These are phyloP conservation scores for Erythrolamprus reginae DNA, from an alignment of 2,113 vertebrate species.

Conservation along the genomic window DNA sequence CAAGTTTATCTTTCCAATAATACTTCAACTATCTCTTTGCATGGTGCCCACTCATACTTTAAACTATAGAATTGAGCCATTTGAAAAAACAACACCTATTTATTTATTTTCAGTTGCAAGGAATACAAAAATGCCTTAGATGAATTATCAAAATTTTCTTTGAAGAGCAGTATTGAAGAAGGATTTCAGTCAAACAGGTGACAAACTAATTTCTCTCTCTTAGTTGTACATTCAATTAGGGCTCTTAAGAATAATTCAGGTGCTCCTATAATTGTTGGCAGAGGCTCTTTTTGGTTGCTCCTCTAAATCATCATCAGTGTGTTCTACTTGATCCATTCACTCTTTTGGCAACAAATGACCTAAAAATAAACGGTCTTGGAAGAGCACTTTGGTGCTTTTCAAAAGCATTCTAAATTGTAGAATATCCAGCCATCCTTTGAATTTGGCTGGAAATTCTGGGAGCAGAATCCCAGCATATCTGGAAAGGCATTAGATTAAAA, in stretches of 20 bases:
- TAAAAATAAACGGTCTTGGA: neutral
- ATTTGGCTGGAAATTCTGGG: neutral
- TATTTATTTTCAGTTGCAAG: slow-evolving; percentile 81
- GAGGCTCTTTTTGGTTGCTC: neutral
- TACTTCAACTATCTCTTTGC: neutral
- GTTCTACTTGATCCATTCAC: neutral
- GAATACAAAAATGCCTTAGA: slow-evolving; percentile 95
- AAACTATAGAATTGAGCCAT: neutral
- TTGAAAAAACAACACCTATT: neutral
- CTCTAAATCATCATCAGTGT: neutral
- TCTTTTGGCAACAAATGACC: neutral
- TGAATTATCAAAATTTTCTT: slow-evolving; percentile 80
- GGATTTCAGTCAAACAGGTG: slow-evolving; percentile 72
- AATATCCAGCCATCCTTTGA: neutral
- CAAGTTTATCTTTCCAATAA: neutral
- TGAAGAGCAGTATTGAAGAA: slow-evolving; percentile 77
- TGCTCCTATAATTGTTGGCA: neutral
- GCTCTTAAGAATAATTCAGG: neutral
- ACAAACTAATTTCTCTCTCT: neutral
- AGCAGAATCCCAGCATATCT: neutral
- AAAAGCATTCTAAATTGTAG: neutral
- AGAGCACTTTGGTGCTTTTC: neutral
- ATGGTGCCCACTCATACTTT: neutral
- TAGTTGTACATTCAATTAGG: neutral
- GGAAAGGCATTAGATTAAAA: neutral